These are phyloP conservation scores for Spermophilus dauricus DNA, from an alignment of 2,113 vertebrate genomes.

Conservation along the genomic window DNA sequence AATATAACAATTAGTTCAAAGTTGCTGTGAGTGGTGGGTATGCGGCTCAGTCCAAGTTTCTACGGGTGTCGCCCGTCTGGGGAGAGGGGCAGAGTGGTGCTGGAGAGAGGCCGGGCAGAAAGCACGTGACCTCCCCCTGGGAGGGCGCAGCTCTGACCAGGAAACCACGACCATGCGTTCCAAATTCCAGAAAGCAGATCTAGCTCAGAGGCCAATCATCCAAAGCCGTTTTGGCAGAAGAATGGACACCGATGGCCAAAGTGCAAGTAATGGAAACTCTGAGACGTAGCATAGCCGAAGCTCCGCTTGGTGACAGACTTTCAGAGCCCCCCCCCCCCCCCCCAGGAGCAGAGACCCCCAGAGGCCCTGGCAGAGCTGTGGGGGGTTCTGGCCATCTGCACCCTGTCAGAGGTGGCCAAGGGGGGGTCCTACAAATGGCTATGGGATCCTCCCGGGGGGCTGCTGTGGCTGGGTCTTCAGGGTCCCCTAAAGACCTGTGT, in stretches of 20 bases:
- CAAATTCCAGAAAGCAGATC: neutral
- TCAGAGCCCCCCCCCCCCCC: neutral
- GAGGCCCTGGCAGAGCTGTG: slow-evolving; percentile 56
- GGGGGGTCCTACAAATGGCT: neutral
- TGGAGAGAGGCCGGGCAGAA: neutral
- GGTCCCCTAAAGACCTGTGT: neutral
- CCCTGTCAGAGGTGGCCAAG: slow-evolving; percentile 64
- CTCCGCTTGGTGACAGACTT: neutral
- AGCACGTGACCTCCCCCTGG: neutral
- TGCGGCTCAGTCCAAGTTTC: too few species aligned
- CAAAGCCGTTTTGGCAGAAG: slow-evolving; percentile 7
- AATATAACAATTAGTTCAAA: too few species aligned
- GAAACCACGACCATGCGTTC: neutral
- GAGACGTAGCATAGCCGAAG: slow-evolving; percentile 32
- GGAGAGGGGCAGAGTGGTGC: too few species aligned
- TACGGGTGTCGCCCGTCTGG: too few species aligned
- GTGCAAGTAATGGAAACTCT: slow-evolving; percentile 50
- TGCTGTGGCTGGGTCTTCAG: too few species aligned
- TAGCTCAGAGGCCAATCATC: neutral
- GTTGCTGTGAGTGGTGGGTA: too few species aligned
- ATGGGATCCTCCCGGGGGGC: too few species aligned
- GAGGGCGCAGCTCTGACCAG: too few species aligned
- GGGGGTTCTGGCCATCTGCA: slow-evolving; percentile 51
- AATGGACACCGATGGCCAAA: neutral
- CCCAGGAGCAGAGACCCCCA: slow-evolving; percentile 58